Base-by-base conservation (phyloP, 2,797 vertebrate genomes). In the Tympanoctomys barrerae region DNA sequence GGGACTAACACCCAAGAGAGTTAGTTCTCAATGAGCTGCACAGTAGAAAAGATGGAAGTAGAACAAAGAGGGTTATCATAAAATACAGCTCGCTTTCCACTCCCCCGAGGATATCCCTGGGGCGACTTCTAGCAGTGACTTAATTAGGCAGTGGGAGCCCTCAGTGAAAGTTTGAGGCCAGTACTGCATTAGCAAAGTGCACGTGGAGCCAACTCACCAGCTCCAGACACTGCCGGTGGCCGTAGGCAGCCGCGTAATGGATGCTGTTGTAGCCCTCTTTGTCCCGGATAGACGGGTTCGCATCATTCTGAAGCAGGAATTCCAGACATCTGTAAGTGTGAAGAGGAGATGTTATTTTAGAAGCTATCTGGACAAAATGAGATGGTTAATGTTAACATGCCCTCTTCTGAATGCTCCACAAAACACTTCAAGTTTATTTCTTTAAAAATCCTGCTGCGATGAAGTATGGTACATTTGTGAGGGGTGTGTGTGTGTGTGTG, bases 171-270 rank as follows among this genome's bases (percentile, higher is more conserved):
- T 90, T 61, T 28, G 52, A 92, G 62, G 70, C 5, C 71, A 87
- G 36, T n/a, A 66, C 52, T 49, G 1, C 81, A 8, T 75, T 24
- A 83, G 71, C 66, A 78, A 93, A 90, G 59, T 14, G 82, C 77
- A 87, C 64, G 22, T 59, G 80, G 21, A 68, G 84, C 66, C 28
- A 31, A 98, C 99, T 99, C 97, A 99, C 99, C 99, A 99, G 98
- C 94, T 99, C 99, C 98, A 99, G 97, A 96, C 99, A 99, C 92
- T 99, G 99, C 79, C 99, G 98, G 98, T 99, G 99, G 94, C 99
- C 99, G 0, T 99, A 99, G n/a, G 99, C 99, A 87, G 99, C 99
- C 71, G 99, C 99, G 0, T 99, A 99, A 97, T 99, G 99, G 62
- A 99, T 98, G 1, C 99, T 98, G 81, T 99, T 99, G 98, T 99